A percentile compares a stretch with the other conserved stretches of the same genome.
Conservation (phyloP, 2,113 vertebrate genomes). For the Butorides virescens region DNA sequence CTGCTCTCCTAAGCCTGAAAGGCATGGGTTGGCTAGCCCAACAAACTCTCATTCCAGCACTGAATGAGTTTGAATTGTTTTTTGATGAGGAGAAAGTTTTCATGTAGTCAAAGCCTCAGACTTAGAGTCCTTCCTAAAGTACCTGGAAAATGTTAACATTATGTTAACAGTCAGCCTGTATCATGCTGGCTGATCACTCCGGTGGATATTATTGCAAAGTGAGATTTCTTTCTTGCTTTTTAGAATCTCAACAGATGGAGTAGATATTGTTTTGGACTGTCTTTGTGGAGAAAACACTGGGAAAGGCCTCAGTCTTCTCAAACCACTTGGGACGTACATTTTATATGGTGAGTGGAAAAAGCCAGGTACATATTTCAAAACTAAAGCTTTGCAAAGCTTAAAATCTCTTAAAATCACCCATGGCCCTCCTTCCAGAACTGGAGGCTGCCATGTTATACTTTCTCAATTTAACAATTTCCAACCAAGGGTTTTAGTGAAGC, state of each 20-base stretch:
- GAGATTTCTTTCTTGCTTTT: background rate
- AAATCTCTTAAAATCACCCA: background rate
- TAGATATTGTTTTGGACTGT: constrained; percentile 96
- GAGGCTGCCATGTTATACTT: background rate
- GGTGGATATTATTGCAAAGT: background rate
- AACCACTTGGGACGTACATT: constrained; percentile 95
- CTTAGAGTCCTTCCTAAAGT: background rate
- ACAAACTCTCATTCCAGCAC: background rate
- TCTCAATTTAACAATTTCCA: background rate
- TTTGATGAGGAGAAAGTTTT: background rate
- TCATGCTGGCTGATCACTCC: background rate
- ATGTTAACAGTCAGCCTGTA: background rate
- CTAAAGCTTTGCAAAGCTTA: background rate
- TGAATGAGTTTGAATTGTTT: background rate
- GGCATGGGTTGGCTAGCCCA: fast-evolving
- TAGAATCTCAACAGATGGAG: constrained; percentile 93
- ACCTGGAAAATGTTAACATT: background rate
- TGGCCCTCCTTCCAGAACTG: background rate
- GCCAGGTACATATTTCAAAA: background rate
- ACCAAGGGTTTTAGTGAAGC: background rate
- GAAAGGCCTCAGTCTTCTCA: constrained; percentile 93
- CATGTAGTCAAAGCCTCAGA: background rate
- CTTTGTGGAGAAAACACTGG: constrained; percentile 96
- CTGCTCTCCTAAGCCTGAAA: background rate
- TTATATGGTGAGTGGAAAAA: constrained; percentile 87